Percentiles rank a stretch among this genome's conserved stretches.
These are phyloP conservation scores for Pelagia noctiluca DNA, from an alignment of 30 jellyfish, hydroid and myxozoan species.

Conservation along the genomic window DNA sequence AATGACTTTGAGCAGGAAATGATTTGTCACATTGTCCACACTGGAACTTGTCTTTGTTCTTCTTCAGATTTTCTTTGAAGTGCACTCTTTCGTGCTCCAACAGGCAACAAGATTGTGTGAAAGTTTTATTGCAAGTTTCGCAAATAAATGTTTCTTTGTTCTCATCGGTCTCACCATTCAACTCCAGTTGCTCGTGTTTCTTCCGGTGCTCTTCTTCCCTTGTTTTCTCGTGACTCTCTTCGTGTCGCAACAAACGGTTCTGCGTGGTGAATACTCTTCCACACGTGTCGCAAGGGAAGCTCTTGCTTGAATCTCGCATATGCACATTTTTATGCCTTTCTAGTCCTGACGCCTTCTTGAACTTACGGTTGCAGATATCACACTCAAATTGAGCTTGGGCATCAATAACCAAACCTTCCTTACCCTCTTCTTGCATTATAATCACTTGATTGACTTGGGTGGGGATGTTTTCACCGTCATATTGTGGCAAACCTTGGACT, in stretches of 20 bases:
- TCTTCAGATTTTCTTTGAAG: constrained; percentile 55
- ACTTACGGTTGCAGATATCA: constrained; percentile 36
- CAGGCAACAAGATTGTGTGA: constrained; percentile 60
- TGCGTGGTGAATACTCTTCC: constrained; percentile 56
- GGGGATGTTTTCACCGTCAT: not conserved
- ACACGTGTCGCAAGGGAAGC: constrained; percentile 55
- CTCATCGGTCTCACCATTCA: constrained; percentile 19
- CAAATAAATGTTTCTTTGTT: constrained; percentile 55
- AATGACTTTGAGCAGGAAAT: constrained; percentile 67
- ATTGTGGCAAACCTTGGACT: not conserved
- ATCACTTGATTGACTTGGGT: not conserved
- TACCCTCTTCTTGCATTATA: not conserved
- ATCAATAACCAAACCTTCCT: not conserved
- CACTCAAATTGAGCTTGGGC: constrained; percentile 14
- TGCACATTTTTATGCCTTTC: constrained; percentile 64
- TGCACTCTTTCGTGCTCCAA: constrained; percentile 66
- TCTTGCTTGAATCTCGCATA: constrained; percentile 32
- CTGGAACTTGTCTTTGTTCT: constrained; percentile 50
- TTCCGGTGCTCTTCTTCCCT: constrained; percentile 71
- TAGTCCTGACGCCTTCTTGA: constrained; percentile 52
- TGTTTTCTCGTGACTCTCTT: constrained; percentile 57
- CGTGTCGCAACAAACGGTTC: constrained; percentile 62
- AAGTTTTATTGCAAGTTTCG: constrained; percentile 62
- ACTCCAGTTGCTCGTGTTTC: constrained; percentile 49
- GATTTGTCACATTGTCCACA: constrained; percentile 50